phyloP scores from a whole-genome alignment of 2,888 invertebrate genomes.

The Odiellus spinosus region DNA sequence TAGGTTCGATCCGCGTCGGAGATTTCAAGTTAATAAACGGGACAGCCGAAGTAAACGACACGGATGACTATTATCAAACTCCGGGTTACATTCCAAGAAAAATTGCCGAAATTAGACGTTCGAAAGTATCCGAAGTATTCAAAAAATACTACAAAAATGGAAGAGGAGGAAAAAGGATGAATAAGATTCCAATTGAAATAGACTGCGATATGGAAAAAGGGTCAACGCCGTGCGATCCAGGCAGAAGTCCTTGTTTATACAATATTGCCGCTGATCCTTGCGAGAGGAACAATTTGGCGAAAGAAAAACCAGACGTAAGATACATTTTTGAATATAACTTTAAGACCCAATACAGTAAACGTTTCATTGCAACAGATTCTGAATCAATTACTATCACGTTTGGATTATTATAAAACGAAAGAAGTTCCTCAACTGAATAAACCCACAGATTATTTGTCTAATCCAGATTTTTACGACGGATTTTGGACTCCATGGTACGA shows the following conservation, averaged over 20 bases:
- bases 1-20: conserved; percentile 49
- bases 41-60: background rate
- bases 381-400: background rate
- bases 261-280: conserved; percentile 71
- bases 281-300: conserved; percentile 36
- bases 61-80: background rate
- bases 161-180: too few species aligned
- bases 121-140: too few species aligned
- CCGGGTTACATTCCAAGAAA: too few species aligned
- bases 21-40: conserved; percentile 64
- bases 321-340: background rate
- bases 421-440: background rate
- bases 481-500: background rate
- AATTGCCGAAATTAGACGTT: too few species aligned
- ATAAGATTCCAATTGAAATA: background rate
- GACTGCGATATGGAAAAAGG: conserved; percentile 12
- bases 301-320: conserved; percentile 6
- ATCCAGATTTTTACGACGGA: background rate
- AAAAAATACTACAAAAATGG: too few species aligned
- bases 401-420: background rate
- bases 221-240: conserved; percentile 45
- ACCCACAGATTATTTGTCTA: background rate
- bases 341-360: too few species aligned
- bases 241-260: conserved; percentile 55
- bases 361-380: background rate